Base-by-base conservation (phyloP, 2,888 invertebrate genomes). In the Amaurobius ferox region DNA sequence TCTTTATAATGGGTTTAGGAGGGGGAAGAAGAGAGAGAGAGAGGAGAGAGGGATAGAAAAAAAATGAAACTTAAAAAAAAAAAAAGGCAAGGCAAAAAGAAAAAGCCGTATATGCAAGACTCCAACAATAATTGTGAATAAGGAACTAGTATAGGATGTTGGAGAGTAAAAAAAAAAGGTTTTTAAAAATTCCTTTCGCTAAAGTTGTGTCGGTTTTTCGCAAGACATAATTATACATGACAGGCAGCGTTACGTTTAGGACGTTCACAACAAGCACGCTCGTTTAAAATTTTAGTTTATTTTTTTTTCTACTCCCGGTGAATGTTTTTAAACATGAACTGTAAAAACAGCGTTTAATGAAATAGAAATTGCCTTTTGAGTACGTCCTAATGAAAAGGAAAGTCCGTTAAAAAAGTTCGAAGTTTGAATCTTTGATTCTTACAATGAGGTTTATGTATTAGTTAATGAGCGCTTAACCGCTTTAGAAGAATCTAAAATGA, bases 1-100 rank as follows among this genome's bases (percentile, higher is more conserved):
- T 86, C 79, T 78, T 86, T 86, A 86, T 86, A 86, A 86, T 86
- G 78, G 85, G 72, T 86, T 70, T 79, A 86, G 77, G 71, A 44
- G 40, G 35, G 55, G 48, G 40, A 35, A 30, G 48, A 67, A 44
- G 62, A 64, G 64, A 28, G 35, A 30, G 26, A 7, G 26, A 66
- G 48, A 74, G 30, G 62, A 16, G 40, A 13, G 68, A 23, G 5
- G 7, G 16, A 29, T 29, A 30, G 30, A 66, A n/a, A 68, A 81
- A 79, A 40, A 35, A 11, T 62, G 48, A 39, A 32, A 7, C 9
- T n/a, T 11, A 19, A 23, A 26, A 32, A 32, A 32, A 30, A 67
- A 67, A 71, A 44, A 71, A 48, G 48, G 19, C 67, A 16, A 30
- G 66, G 23, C 35, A 64, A n/a, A 79, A 70, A 40, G 39, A 61